Conservation (phyloP, 2,113 vertebrate species). For the Xiphias gladius region DNA sequence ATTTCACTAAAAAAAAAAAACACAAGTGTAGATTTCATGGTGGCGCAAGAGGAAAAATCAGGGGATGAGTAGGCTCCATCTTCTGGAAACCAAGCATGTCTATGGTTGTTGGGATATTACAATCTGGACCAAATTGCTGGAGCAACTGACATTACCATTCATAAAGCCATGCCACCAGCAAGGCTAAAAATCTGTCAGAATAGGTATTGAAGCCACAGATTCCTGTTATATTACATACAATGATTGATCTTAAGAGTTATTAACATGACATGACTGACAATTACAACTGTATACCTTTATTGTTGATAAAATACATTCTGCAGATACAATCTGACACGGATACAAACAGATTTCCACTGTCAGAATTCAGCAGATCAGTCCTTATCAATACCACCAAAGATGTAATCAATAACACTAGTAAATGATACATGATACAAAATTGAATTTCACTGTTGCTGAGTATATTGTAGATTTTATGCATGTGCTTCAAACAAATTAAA, state of each 20-base stretch:
- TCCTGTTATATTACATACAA: not conserved
- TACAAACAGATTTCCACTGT: conserved; percentile 41
- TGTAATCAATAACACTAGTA: conserved; percentile 29
- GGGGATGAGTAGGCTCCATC: too few relatives aligned
- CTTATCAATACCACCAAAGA: conserved; percentile 24
- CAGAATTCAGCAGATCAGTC: conserved; percentile 24
- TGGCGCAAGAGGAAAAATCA: too few relatives aligned
- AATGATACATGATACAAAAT: conserved; percentile 31
- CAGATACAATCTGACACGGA: conserved; percentile 37
- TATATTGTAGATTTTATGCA: conserved; percentile 15
- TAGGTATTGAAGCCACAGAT: not conserved
- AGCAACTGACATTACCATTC: too few relatives aligned
- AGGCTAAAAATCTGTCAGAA: not conserved
- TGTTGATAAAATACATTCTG: conserved; percentile 59
- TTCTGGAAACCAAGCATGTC: too few relatives aligned
- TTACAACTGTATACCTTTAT: conserved; percentile 53
- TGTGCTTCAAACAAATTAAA: not conserved
- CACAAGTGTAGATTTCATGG: too few relatives aligned
- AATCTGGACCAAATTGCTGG: too few relatives aligned
- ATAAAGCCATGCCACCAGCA: not conserved
- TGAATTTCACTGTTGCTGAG: conserved; percentile 11
- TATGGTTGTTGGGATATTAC: too few relatives aligned
- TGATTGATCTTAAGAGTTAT: not conserved
- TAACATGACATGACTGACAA: not conserved
- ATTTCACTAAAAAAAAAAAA: too few relatives aligned